phyloP scores from a whole-genome alignment of 2,888 invertebrate species.

The Agonopterix alstromeriana region DNA sequence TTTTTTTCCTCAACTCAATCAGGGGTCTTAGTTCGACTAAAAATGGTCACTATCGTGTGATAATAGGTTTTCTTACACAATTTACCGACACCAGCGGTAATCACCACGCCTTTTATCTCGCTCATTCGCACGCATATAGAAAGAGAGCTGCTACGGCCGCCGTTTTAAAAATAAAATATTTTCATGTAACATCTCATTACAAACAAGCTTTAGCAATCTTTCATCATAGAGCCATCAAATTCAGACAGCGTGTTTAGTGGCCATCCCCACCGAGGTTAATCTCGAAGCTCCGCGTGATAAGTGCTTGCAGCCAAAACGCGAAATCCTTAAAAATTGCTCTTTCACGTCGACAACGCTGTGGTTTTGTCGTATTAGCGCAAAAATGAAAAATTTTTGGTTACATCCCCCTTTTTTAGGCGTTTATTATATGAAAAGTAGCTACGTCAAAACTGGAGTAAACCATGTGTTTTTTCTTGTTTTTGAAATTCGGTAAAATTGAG shows the following conservation, averaged over 20 bases:
- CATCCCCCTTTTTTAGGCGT: not conserved
- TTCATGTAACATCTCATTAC: no score
- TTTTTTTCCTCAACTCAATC: no score
- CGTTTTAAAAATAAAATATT: no score
- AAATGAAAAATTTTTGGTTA: constrained; percentile 3
- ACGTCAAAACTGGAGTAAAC: not conserved
- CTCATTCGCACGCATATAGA: no score
- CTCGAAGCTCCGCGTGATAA: constrained; percentile 35
- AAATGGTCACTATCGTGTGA: no score
- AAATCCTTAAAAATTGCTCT: constrained; percentile 58
- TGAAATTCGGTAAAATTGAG: not conserved
- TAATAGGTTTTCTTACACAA: no score
- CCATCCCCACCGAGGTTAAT: constrained; percentile 32
- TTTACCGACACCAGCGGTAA: no score
- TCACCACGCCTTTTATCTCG: no score
- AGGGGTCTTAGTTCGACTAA: no score
- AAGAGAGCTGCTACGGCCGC: no score
- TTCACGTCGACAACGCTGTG: constrained; percentile 29
- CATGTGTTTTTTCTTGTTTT: not conserved
- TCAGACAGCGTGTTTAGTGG: constrained; percentile 12
- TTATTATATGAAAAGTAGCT: not conserved
- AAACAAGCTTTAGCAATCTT: no score
- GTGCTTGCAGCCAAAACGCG: constrained; percentile 27
- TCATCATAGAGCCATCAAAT: no score
- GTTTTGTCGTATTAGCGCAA: constrained; percentile 37